Evolutionary conservation across 2,113 vertebrate species (phyloP).

Genomic region (Polyodon spathula): DNA sequence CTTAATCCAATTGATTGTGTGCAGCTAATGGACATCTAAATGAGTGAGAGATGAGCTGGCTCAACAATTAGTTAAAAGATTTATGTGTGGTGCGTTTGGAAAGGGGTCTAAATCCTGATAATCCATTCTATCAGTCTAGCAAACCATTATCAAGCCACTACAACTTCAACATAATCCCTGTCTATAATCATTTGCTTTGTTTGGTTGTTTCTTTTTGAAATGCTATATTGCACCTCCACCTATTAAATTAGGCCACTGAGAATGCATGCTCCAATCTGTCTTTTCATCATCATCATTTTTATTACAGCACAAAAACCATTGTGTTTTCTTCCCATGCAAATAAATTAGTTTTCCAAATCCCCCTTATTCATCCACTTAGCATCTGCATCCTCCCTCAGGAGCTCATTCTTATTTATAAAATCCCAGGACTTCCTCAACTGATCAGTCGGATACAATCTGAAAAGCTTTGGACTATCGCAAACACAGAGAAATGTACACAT

Average conservation of each 20-base stretch:
- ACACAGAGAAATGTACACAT: background rate
- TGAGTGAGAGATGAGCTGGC: no score
- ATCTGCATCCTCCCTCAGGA: slow-evolving; percentile 26
- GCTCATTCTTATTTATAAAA: background rate
- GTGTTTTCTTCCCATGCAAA: slow-evolving; percentile 4
- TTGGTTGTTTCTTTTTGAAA: slow-evolving; percentile 16
- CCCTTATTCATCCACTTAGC: slow-evolving; percentile 38
- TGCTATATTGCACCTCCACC: slow-evolving; percentile 36
- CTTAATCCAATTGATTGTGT: slow-evolving; percentile 1
- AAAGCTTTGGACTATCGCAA: background rate
- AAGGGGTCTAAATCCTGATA: slow-evolving; percentile 13
- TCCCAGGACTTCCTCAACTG: background rate
- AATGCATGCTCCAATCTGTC: slow-evolving; percentile 31
- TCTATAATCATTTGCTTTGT: slow-evolving; percentile 21
- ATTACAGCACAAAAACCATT: slow-evolving; percentile 36
- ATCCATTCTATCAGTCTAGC: background rate
- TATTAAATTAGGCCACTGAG: slow-evolving; percentile 38
- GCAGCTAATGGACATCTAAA: background rate
- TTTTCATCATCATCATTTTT: slow-evolving; percentile 24
- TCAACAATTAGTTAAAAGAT: background rate
- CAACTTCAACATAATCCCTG: background rate
- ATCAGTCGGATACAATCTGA: background rate
- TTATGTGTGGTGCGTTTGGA: background rate
- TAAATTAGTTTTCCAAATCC: background rate
- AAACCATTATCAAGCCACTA: background rate